Conservation (phyloP, 2,888 invertebrate genomes). For the Drosophila nr. fundita region DNA sequence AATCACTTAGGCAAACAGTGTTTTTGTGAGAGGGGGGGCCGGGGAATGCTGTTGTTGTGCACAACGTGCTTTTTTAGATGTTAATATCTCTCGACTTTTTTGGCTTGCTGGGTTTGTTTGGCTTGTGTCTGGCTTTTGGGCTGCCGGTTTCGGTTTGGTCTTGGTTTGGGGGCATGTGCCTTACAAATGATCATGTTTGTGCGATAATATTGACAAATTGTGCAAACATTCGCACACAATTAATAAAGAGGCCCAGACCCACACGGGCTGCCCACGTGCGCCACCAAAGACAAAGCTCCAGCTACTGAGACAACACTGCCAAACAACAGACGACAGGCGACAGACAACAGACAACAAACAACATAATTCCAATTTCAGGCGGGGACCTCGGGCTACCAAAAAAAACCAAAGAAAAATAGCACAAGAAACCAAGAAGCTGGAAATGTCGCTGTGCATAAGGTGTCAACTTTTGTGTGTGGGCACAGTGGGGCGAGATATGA, state of each 20-base stretch:
- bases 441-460: slow-evolving; percentile 47
- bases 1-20: slow-evolving; percentile 72
- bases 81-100: slow-evolving; percentile 32
- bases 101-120: slow-evolving; percentile 12
- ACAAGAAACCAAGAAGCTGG: slow-evolving; percentile 40
- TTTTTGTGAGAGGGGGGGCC: neutral
- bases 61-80: slow-evolving; percentile 23
- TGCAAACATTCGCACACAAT: slow-evolving; percentile 81
- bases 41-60: slow-evolving; percentile 12
- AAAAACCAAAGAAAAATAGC: slow-evolving; percentile 21
- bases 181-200: slow-evolving; percentile 73
- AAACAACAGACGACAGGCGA: slow-evolving; percentile 1
- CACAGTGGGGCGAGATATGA: slow-evolving; percentile 26
- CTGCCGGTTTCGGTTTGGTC: neutral
- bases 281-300: slow-evolving; percentile 49
- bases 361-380: slow-evolving; percentile 71
- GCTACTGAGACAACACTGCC: slow-evolving; percentile 40
- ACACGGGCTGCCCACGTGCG: slow-evolving; percentile 54
- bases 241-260: slow-evolving; percentile 65
- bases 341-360: slow-evolving; percentile 61
- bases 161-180: slow-evolving; percentile 30
- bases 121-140: slow-evolving; percentile 1
- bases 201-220: slow-evolving; percentile 82
- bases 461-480: slow-evolving; percentile 18
- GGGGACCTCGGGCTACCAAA: slow-evolving; percentile 53